Evolutionary conservation across 2,113 vertebrate species (phyloP).

Genomic region (Thamnaconus septentrionalis): DNA sequence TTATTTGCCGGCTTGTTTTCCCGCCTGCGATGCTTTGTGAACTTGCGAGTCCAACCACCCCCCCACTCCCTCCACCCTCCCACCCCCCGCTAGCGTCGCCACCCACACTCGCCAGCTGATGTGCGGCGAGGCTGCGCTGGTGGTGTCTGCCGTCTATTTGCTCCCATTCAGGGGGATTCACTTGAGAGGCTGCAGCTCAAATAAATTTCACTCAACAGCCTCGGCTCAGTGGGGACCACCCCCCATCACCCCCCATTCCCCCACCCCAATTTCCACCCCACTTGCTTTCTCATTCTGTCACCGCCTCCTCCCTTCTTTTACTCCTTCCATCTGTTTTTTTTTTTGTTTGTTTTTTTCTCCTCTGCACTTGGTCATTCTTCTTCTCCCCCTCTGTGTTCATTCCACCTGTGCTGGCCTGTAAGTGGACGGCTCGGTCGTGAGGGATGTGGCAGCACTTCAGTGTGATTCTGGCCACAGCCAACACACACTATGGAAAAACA

Average conservation of each 20-base stretch:
- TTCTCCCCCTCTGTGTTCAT: slow-evolving; percentile 24
- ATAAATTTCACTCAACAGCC: slow-evolving; percentile 71
- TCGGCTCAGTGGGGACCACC: slow-evolving; percentile 58
- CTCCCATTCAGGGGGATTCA: slow-evolving; percentile 68
- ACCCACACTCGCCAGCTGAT: slow-evolving; percentile 49
- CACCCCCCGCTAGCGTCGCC: slow-evolving; percentile 35
- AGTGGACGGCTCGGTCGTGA: too few relatives aligned
- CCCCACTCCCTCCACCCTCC: too few relatives aligned
- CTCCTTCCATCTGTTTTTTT: slow-evolving; percentile 22
- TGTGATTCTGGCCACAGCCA: too few relatives aligned
- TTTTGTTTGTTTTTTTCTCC: background rate
- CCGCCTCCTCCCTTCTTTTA: slow-evolving; percentile 8
- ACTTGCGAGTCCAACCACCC: too few relatives aligned
- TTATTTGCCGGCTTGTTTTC: slow-evolving; percentile 41
- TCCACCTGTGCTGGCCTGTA: background rate
- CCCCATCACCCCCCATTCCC: slow-evolving; percentile 2
- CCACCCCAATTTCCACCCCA: slow-evolving; percentile 18
- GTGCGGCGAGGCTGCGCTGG: slow-evolving; percentile 54
- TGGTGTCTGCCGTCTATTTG: slow-evolving; percentile 67
- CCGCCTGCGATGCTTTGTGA: slow-evolving; percentile 28
- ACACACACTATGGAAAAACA: too few relatives aligned
- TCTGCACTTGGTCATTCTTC: slow-evolving; percentile 25
- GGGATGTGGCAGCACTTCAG: too few relatives aligned
- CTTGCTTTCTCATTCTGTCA: slow-evolving; percentile 22
- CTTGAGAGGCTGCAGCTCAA: slow-evolving; percentile 69